Conservation (phyloP, 2,888 invertebrate species). For the Trachelus iudaicus region DNA sequence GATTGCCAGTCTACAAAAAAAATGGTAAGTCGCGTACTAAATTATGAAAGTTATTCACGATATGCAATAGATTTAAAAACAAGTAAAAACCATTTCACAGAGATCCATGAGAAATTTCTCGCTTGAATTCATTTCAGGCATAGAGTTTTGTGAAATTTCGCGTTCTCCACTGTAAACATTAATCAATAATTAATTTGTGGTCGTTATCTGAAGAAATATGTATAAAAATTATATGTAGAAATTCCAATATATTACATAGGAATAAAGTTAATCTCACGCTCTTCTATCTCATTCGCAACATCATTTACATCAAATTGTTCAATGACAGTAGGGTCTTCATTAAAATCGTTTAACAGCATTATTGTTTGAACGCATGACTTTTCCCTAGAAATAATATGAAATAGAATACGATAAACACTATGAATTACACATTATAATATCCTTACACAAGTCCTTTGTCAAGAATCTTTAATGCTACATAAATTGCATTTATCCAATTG, state of each 20-base stretch:
- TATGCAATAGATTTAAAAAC: background rate
- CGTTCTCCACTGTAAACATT: background rate
- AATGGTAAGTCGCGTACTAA: background rate
- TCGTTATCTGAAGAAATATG: background rate
- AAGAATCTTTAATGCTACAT: background rate
- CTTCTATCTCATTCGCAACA: background rate
- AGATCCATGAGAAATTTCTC: background rate
- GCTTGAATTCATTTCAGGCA: background rate
- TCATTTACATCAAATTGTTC: background rate
- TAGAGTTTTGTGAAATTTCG: background rate
- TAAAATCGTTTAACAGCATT: background rate
- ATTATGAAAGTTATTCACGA: background rate
- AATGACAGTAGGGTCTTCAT: background rate
- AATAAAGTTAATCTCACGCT: background rate
- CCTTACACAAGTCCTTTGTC: background rate
- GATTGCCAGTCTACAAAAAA: background rate
- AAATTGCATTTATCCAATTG: slow-evolving; percentile 9
- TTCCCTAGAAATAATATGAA: background rate
- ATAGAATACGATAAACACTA: background rate
- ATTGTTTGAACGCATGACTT: background rate
- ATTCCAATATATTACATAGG: background rate
- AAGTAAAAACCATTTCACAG: background rate
- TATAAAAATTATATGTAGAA: background rate
- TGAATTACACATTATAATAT: background rate
- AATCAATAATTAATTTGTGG: background rate